A percentile compares a stretch with the other conserved stretches of the same genome.
phyloP scores from a whole-genome alignment of 2,888 invertebrate genomes.

The Habroteleia sp. region DNA sequence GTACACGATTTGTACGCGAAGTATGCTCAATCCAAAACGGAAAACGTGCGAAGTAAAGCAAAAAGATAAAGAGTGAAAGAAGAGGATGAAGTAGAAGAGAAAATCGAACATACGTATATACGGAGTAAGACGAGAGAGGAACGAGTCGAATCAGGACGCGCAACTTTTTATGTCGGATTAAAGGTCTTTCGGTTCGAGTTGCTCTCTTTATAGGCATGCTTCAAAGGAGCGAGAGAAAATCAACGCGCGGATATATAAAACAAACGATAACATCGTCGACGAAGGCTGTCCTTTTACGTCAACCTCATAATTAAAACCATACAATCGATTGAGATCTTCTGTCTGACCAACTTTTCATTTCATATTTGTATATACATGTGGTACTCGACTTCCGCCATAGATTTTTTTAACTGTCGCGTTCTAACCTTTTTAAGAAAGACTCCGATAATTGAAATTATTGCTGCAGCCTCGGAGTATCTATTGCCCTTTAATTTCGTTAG shows the following conservation, averaged over 20 bases:
- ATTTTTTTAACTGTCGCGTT: not conserved
- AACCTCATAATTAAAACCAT: constrained; percentile 14
- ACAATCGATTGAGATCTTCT: not conserved
- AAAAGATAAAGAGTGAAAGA: not conserved
- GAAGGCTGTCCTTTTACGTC: not conserved
- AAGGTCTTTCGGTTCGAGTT: constrained; percentile 28
- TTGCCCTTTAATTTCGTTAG: not conserved
- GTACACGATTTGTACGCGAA: constrained; percentile 55
- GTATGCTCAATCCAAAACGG: constrained; percentile 33
- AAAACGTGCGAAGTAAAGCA: constrained; percentile 9
- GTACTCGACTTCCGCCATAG: not conserved
- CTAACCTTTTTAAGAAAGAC: not conserved
- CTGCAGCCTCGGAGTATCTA: not conserved
- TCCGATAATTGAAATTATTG: not conserved
- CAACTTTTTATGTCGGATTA: constrained; percentile 40
- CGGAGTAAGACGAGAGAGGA: constrained; percentile 36
- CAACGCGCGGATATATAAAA: constrained; percentile 5
- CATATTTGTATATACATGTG: constrained; percentile 1
- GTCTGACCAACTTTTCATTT: not conserved
- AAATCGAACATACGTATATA: constrained; percentile 17
- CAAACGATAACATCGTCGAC: constrained; percentile 6
- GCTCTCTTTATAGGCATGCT: constrained; percentile 18
- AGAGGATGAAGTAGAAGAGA: constrained; percentile 22
- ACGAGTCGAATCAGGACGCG: constrained; percentile 47
- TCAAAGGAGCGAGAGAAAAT: constrained; percentile 7